Evolutionary conservation across 1,140 invertebrate genomes (phyloP).

Genomic region (Ceratitis capitata): DNA sequence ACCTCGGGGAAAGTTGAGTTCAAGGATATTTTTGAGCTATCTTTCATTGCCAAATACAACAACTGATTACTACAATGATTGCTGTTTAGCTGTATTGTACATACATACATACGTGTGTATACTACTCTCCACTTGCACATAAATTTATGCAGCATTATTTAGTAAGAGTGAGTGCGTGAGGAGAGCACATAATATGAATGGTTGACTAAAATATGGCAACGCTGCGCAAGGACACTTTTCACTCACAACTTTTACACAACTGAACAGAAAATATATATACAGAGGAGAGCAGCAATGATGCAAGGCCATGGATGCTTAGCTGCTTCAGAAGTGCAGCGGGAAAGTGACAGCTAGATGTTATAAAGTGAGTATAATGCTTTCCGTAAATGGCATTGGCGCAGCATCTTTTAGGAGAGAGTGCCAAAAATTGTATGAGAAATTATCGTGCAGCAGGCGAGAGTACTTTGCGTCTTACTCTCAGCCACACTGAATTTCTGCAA

Average conservation of each 20-base stretch:
- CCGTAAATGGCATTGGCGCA: background rate
- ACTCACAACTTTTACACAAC: background rate
- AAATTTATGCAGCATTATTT: background rate
- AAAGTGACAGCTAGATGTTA: background rate
- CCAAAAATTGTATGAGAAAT: background rate
- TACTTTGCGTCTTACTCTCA: background rate
- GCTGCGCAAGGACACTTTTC: background rate
- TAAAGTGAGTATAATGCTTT: background rate
- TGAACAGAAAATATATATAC: background rate
- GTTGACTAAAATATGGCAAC: background rate
- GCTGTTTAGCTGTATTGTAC: background rate
- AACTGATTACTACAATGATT: background rate
- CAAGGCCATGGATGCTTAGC: background rate
- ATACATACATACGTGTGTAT: background rate
- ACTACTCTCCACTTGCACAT: background rate
- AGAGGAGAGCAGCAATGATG: background rate
- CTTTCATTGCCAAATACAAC: conserved; percentile 8
- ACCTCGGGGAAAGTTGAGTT: conserved; percentile 28
- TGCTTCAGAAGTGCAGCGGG: background rate
- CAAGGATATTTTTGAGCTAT: conserved; percentile 7
- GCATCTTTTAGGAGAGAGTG: conserved; percentile 2
- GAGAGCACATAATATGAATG: background rate
- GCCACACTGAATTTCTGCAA: background rate
- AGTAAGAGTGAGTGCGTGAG: background rate
- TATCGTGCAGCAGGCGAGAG: background rate